Conservation (phyloP, 2,113 vertebrate genomes). For the Narcine bancroftii region DNA sequence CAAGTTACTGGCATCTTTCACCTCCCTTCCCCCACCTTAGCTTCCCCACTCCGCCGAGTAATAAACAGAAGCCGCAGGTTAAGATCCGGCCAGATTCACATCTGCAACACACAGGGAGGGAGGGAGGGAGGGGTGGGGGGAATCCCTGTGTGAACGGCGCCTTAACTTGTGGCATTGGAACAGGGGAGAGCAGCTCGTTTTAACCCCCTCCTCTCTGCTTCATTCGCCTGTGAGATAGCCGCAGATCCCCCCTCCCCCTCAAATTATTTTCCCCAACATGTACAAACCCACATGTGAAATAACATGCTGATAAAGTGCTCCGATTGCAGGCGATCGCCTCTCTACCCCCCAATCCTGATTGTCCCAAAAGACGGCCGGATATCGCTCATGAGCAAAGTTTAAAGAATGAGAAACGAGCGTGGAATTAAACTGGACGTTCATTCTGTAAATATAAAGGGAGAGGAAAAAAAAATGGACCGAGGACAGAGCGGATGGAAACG, state of each 20-base stretch:
- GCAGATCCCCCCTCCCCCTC: not conserved
- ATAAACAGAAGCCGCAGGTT: not conserved
- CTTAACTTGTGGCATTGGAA: not conserved
- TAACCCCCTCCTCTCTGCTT: not conserved
- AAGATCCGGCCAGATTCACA: not conserved
- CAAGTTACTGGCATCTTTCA: not conserved
- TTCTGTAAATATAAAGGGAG: not conserved
- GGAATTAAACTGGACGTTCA: not conserved
- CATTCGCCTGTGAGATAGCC: not conserved
- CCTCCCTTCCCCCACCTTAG: not conserved
- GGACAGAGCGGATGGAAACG: not conserved
- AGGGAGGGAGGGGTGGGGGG: not conserved
- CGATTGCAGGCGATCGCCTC: not conserved
- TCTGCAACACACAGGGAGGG: not conserved
- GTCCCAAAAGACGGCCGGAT: not conserved
- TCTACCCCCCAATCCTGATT: not conserved
- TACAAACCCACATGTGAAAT: constrained; percentile 22
- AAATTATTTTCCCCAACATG: not conserved
- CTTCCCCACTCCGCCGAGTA: not conserved
- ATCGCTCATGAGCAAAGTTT: constrained; percentile 7
- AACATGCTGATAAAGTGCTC: not conserved
- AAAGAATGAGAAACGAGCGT: not conserved
- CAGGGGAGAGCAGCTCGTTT: not conserved
- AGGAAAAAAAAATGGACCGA: not conserved
- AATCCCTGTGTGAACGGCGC: not conserved